Conservation (phyloP, 2,797 vertebrate species). For the Poeciliopsis turneri region DNA sequence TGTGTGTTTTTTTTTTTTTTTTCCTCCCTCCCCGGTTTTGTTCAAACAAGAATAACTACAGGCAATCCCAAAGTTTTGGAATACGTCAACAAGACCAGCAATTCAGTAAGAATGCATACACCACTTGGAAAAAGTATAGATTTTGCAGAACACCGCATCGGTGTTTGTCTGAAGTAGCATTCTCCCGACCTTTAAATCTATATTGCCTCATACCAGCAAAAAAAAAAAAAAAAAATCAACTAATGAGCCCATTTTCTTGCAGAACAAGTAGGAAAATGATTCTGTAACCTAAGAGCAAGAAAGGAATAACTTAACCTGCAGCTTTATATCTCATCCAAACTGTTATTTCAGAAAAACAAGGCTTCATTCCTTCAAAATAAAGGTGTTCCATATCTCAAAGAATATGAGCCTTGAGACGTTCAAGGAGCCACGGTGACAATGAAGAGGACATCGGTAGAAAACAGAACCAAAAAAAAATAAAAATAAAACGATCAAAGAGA, state of each 20-base stretch:
- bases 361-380: slow-evolving; percentile 32
- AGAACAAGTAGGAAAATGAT: background rate
- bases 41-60: background rate
- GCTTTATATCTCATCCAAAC: slow-evolving; percentile 18
- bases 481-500: slow-evolving; percentile 16
- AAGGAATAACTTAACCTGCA: slow-evolving; percentile 38
- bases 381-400: slow-evolving; percentile 39
- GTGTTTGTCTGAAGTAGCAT: background rate
- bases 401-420: slow-evolving; percentile 37
- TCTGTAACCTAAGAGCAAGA: background rate
- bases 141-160: background rate
- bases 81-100: background rate
- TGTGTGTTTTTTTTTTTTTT: too few species aligned
- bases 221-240: background rate
- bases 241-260: background rate
- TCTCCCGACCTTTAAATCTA: background rate
- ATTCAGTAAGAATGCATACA: background rate
- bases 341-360: slow-evolving; percentile 27
- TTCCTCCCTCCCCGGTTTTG: background rate
- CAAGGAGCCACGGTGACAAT: slow-evolving; percentile 32
- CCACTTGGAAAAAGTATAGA: background rate
- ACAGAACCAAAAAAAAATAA: slow-evolving; percentile 3
- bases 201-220: background rate
- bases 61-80: background rate
- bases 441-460: slow-evolving; percentile 26